phyloP scores from a whole-genome alignment of 2,113 vertebrate genomes.

The Oenanthe melanoleuca region DNA sequence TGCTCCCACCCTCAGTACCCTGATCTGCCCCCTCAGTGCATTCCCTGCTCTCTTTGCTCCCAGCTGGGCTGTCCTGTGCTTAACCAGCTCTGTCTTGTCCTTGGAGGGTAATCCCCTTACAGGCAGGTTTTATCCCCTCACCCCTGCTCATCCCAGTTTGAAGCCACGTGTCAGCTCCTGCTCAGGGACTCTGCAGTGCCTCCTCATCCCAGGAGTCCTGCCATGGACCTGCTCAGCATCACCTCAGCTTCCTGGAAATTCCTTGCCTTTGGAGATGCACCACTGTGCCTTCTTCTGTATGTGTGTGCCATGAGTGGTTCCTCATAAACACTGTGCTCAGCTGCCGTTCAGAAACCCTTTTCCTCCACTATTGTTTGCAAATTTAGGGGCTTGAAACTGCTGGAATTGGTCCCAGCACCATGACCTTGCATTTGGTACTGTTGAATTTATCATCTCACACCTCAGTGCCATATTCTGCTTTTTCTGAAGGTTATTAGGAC shows the following conservation, averaged over 20 bases:
- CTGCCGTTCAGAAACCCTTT: background rate
- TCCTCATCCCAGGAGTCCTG: accelerated
- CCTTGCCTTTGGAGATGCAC: background rate
- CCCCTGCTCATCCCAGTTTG: background rate
- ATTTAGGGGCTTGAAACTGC: background rate
- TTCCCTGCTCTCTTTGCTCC: accelerated
- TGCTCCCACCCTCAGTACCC: background rate
- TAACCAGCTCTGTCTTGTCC: background rate
- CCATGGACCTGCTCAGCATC: background rate
- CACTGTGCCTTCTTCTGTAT: accelerated
- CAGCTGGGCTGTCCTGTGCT: background rate
- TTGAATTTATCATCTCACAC: background rate
- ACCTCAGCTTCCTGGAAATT: background rate
- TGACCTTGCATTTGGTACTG: background rate
- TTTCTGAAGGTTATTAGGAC: background rate
- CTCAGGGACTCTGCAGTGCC: background rate
- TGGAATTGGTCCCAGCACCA: background rate
- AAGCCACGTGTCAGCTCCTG: accelerated
- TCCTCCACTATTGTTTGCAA: background rate
- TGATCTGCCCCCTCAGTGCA: background rate
- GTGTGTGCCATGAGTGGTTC: background rate
- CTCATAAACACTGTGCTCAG: accelerated
- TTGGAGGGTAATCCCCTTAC: background rate
- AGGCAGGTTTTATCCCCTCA: background rate
- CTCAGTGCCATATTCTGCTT: background rate